Percentiles rank a stretch among this genome's conserved stretches.
These are phyloP conservation scores for Macquaria australasica DNA, from an alignment of 2,113 vertebrate genomes.

Conservation along the genomic window DNA sequence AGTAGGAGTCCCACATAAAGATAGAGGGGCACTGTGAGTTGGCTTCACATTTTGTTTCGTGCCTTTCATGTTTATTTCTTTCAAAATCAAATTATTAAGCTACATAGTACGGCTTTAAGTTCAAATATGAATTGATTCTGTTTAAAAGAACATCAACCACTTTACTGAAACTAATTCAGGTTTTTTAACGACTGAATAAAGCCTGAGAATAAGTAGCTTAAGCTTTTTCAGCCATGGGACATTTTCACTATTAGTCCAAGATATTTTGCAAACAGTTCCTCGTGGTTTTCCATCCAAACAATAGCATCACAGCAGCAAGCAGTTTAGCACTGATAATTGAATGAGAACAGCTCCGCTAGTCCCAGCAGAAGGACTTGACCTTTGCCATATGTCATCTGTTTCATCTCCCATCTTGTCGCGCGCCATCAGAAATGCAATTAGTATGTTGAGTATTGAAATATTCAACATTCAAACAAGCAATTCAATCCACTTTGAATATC, in stretches of 20 bases:
- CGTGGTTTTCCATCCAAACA: not conserved
- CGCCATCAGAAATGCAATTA: conserved; percentile 49
- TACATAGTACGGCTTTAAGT: not conserved
- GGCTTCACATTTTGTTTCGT: conserved; percentile 12
- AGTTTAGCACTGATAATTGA: conserved; percentile 20
- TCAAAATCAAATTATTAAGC: not conserved
- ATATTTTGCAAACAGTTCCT: not conserved
- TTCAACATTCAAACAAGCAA: conserved; percentile 42
- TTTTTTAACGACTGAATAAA: not conserved
- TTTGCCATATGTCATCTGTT: conserved; percentile 51
- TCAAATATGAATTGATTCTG: not conserved
- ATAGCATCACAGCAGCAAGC: not conserved
- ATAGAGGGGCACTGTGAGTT: not conserved
- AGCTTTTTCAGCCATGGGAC: not conserved
- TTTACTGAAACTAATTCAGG: not conserved
- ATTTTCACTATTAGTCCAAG: not conserved
- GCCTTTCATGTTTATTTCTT: conserved; percentile 10
- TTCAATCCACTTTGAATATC: conserved; percentile 42
- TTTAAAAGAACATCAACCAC: not conserved
- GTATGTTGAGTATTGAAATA: conserved; percentile 59
- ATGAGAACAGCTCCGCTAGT: not conserved
- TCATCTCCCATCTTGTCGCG: conserved; percentile 32
- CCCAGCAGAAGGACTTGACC: conserved; percentile 49
- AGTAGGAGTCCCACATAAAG: not conserved
- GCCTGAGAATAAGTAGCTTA: not conserved